Evolutionary conservation across 2,797 vertebrate species (phyloP).

Genomic region (Ctenopoma kingsleyae): DNA sequence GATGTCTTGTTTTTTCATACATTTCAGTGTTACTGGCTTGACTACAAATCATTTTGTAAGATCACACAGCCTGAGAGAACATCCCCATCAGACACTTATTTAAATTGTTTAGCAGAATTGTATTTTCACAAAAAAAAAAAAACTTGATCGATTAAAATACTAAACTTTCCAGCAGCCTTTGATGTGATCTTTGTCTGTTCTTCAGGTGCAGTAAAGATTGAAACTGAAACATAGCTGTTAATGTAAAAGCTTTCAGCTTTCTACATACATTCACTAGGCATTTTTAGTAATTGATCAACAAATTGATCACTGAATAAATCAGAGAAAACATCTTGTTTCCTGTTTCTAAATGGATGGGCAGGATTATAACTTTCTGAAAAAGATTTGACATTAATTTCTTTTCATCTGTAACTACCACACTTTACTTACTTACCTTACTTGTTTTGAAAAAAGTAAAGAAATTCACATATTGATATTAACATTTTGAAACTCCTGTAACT

Average conservation of each 20-base stretch:
- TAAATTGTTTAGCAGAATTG: slow-evolving; percentile 9
- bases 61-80: slow-evolving; percentile 10
- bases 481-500: slow-evolving; percentile 32
- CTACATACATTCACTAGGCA: neutral
- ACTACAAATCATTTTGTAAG: slow-evolving; percentile 20
- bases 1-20: slow-evolving; percentile 27
- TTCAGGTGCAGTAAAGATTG: neutral
- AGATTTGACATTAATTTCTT: neutral
- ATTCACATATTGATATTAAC: slow-evolving; percentile 5
- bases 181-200: slow-evolving; percentile 20
- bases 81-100: slow-evolving; percentile 14
- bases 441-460: neutral
- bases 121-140: slow-evolving; percentile 1
- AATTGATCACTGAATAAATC: neutral
- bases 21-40: slow-evolving; percentile 32
- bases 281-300: neutral
- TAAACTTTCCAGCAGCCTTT: slow-evolving; percentile 15
- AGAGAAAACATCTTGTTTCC: neutral
- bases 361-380: neutral
- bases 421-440: neutral
- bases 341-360: neutral
- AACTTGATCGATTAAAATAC: slow-evolving; percentile 10
- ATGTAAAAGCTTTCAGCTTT: slow-evolving; percentile 10
- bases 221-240: slow-evolving; percentile 8
- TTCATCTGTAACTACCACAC: too few species aligned